phyloP scores from a whole-genome alignment of 2,888 invertebrate species.

The Eudemis profundana region DNA sequence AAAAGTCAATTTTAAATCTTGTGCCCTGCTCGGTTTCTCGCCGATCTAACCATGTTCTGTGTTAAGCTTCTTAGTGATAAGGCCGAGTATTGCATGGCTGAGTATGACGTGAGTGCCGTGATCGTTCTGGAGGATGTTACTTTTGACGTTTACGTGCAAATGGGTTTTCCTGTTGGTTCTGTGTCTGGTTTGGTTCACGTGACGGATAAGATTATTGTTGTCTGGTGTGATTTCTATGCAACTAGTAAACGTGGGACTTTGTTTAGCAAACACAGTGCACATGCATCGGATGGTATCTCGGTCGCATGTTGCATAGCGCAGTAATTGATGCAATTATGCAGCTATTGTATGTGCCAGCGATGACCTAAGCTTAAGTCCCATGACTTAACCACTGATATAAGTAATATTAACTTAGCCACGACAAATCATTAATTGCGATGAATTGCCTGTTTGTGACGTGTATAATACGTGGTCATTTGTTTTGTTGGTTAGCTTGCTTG shows the following conservation, averaged over 20 bases:
- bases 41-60: slow-evolving; percentile 69
- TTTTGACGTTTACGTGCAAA: slow-evolving; percentile 77
- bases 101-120: slow-evolving; percentile 78
- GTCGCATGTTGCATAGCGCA: slow-evolving; percentile 35
- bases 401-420: slow-evolving; percentile 27
- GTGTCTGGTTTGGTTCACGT: slow-evolving; percentile 29
- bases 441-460: slow-evolving; percentile 21
- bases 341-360: slow-evolving; percentile 34
- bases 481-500: slow-evolving; percentile 16
- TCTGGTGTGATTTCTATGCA: slow-evolving; percentile 38
- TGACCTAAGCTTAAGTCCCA: slow-evolving; percentile 41
- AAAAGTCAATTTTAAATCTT: slow-evolving; percentile 69
- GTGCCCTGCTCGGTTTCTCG: slow-evolving; percentile 55
- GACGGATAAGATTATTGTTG: slow-evolving; percentile 34
- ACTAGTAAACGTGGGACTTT: slow-evolving; percentile 28
- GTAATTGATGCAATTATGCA: slow-evolving; percentile 44
- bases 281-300: slow-evolving; percentile 31
- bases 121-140: slow-evolving; percentile 57
- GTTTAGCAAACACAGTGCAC: slow-evolving; percentile 39
- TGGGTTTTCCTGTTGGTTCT: slow-evolving; percentile 49
- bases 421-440: slow-evolving; percentile 36
- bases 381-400: slow-evolving; percentile 37
- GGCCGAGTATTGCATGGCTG: slow-evolving; percentile 74
- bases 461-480: slow-evolving; percentile 6
- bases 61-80: slow-evolving; percentile 75